Conservation (phyloP, 2,113 vertebrate species). For the Alexandromys fortis region DNA sequence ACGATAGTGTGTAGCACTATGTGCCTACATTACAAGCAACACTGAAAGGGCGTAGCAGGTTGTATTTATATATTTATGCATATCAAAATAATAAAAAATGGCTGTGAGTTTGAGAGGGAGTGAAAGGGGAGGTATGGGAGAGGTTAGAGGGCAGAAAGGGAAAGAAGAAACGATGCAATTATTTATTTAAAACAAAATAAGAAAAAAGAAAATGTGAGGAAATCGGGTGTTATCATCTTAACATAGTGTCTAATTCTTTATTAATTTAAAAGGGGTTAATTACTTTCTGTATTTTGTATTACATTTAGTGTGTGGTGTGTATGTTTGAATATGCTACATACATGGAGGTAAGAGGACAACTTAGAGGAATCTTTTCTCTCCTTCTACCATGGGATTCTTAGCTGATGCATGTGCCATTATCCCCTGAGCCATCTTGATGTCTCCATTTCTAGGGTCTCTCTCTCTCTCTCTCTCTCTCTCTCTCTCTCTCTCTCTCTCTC, state of each 20-base stretch:
- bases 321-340: background rate
- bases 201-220: background rate
- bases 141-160: background rate
- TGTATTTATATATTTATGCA: background rate
- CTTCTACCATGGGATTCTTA: background rate
- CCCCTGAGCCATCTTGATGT: background rate
- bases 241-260: background rate
- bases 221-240: background rate
- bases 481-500: too few species aligned
- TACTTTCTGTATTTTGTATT: background rate
- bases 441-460: background rate
- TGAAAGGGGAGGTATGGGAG: background rate
- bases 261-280: conserved; percentile 8
- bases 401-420: too few species aligned
- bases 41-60: background rate
- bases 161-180: too few species aligned
- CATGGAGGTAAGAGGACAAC: background rate
- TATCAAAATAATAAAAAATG: background rate
- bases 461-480: too few species aligned
- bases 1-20: too few species aligned
- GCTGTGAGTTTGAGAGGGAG: background rate
- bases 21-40: too few species aligned
- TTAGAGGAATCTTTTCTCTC: background rate
- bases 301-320: background rate
- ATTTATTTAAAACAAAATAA: background rate